Percentiles rank a stretch among this genome's conserved stretches.
Evolutionary conservation across 2,888 invertebrate species (phyloP).

Genomic region (Mythimna albipuncta): DNA sequence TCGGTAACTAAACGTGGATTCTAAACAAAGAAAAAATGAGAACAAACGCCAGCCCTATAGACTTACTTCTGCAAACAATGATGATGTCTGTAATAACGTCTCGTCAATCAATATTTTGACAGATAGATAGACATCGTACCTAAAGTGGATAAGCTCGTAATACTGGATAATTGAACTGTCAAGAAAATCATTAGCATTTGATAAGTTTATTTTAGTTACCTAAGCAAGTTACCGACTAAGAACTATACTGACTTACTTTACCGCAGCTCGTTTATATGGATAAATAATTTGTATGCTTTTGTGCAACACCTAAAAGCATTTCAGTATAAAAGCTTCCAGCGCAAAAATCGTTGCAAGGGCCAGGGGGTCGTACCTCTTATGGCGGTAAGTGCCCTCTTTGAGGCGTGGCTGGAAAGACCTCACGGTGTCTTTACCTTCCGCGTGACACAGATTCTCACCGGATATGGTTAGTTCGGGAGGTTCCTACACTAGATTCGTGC

Average conservation of each 20-base stretch:
- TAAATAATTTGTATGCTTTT: neutral
- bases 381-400: too few species aligned
- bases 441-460: too few species aligned
- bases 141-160: neutral
- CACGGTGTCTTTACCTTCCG: too few species aligned
- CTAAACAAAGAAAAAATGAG: neutral
- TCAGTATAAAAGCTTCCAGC: too few species aligned
- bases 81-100: neutral
- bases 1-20: neutral
- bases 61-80: neutral
- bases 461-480: too few species aligned
- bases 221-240: neutral
- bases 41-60: neutral
- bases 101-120: neutral
- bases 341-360: too few species aligned
- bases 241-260: neutral
- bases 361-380: too few species aligned
- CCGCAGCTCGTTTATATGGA: neutral
- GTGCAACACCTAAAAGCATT: too few species aligned
- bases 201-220: neutral
- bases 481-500: too few species aligned
- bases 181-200: neutral
- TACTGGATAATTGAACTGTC: slow-evolving; percentile 4
- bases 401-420: too few species aligned
- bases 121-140: neutral